Evolutionary conservation across 2,797 vertebrate species (phyloP).

Genomic region (Schizothorax lantsangensis): DNA sequence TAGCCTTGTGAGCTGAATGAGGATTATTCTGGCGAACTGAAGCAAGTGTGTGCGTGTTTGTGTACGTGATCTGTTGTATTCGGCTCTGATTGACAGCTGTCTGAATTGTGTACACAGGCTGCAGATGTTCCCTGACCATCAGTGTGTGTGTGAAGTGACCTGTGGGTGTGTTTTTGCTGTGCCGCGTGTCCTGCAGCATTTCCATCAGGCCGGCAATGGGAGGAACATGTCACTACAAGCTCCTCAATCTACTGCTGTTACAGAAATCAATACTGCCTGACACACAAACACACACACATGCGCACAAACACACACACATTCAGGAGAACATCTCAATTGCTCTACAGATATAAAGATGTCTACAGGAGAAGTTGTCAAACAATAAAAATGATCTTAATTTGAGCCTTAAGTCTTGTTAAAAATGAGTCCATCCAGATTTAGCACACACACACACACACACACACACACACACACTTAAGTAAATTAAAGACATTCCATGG

Average conservation of each 20-base stretch:
- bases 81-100: slow-evolving; percentile 16
- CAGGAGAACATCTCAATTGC: slow-evolving; percentile 72
- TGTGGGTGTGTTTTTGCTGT: slow-evolving; percentile 17
- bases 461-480: too few relatives aligned
- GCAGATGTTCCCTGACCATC: slow-evolving; percentile 7
- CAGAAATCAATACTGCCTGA: slow-evolving; percentile 74
- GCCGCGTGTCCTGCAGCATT: slow-evolving; percentile 44
- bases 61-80: neutral
- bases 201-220: slow-evolving; percentile 67
- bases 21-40: neutral
- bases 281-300: slow-evolving; percentile 43
- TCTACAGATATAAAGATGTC: slow-evolving; percentile 63
- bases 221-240: slow-evolving; percentile 73
- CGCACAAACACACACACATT: slow-evolving; percentile 55
- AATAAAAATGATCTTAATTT: neutral
- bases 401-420: neutral
- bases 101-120: neutral
- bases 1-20: slow-evolving; percentile 1
- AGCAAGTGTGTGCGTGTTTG: neutral
- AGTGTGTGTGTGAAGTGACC: slow-evolving; percentile 18
- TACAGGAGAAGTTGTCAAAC: slow-evolving; percentile 33
- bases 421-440: neutral
- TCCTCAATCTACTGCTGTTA: slow-evolving; percentile 80
- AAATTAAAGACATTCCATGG: neutral
- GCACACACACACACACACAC: neutral